Evolutionary conservation across 2,888 invertebrate genomes (phyloP), one percentile per base, ranked within the genome.

Genomic region (Phaonia tiefii): DNA sequence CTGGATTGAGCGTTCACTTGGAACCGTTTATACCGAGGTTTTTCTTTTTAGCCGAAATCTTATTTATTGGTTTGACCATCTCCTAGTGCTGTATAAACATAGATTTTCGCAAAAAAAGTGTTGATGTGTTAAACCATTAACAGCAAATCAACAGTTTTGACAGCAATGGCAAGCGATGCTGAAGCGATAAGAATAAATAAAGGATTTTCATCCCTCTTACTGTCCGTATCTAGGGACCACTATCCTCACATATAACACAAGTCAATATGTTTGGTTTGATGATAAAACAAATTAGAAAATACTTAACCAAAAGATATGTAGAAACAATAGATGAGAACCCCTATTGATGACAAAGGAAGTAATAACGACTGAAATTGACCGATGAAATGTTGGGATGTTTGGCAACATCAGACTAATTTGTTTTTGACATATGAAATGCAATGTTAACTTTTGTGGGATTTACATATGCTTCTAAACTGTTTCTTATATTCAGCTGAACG

Each of bases 131-230:
- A 73, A 26, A 63, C 66, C 63, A 80, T 80, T 76, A 69, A 80
- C 37, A 76, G 63, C 67, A 80, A 76, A 80, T 80, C 76, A 76
- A 74, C 80, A 80, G 65, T 80, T 76, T 74, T 74, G 80, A 80
- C 76, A 76, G 58, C 26, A 70, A 73, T 42, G 25, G 25, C 17
- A 54, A 10, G 51, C 17, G 51, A 51, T 65, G 39, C 46, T n/a
- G 66, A 58, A 65, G 56, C 51, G 49, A 46, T 7, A 70, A 22
- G 1, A 20, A 60, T n/a, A 44, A 70, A 69, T 11, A 75, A 79
- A 72, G 49, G 31, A 37, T 56, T 73, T 63, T 54, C n/a, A n/a
- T n/a, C n/a, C n/a, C n/a, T n/a, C n/a, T n/a, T n/a, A n/a, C n/a
- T n/a, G n/a, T n/a, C n/a, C n/a, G n/a, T n/a, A n/a, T n/a, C n/a